Conservation (phyloP, 2,113 vertebrate species). For the Symphodus melops region DNA sequence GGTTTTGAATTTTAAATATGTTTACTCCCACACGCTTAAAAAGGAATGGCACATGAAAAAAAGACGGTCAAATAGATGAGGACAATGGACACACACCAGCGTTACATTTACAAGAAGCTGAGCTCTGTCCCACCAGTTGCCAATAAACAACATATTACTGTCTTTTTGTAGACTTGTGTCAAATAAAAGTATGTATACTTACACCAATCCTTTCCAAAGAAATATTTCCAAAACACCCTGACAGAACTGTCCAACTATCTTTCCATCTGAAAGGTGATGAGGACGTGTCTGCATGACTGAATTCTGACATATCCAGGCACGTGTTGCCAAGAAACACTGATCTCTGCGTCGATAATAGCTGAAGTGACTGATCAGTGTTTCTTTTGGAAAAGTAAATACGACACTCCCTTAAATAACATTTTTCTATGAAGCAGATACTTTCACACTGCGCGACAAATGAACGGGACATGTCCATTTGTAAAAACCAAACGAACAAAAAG, state of each 20-base stretch:
- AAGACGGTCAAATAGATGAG: not conserved
- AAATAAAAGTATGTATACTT: not conserved
- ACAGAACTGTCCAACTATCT: not conserved
- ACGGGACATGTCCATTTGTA: not conserved
- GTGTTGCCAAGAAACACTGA: conserved; percentile 15
- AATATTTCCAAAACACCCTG: not conserved
- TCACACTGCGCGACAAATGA: not conserved
- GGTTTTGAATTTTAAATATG: not conserved
- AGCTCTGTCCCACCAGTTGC: no score
- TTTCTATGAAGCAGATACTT: not conserved
- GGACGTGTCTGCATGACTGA: not conserved
- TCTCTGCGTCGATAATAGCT: not conserved
- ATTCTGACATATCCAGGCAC: not conserved
- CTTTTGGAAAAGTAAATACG: not conserved
- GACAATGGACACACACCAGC: not conserved
- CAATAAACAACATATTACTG: no score
- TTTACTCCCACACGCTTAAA: not conserved
- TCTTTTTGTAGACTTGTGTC: no score
- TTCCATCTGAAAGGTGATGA: not conserved
- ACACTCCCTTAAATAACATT: not conserved
- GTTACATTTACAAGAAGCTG: not conserved
- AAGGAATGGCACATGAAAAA: not conserved
- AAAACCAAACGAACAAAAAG: not conserved
- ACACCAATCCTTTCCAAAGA: not conserved
- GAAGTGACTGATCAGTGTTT: conserved; percentile 7